phyloP scores from a whole-genome alignment of 2,888 invertebrate species.

The Ormia ochracea region DNA sequence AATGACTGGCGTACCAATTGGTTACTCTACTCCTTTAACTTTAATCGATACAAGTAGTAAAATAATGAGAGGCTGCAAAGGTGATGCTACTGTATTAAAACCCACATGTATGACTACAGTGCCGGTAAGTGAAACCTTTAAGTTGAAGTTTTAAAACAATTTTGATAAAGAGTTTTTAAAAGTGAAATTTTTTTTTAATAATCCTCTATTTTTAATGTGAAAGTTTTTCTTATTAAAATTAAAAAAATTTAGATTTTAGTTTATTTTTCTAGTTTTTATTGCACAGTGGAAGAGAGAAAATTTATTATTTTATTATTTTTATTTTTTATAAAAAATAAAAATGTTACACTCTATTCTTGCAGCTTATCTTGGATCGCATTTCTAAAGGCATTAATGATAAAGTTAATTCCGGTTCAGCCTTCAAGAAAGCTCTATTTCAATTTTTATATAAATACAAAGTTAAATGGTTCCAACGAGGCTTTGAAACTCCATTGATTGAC shows the following conservation, averaged over 20 bases:
- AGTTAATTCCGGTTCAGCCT: conserved; percentile 87
- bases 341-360: conserved; percentile 58
- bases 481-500: conserved; percentile 87
- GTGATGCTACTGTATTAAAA: conserved; percentile 92
- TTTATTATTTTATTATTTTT: neutral
- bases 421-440: conserved; percentile 91
- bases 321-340: neutral
- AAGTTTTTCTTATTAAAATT: too few relatives aligned
- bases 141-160: too few relatives aligned
- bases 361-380: conserved; percentile 97
- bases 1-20: conserved; percentile 92
- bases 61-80: conserved; percentile 95
- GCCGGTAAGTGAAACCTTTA: conserved; percentile 82
- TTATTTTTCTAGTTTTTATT: too few relatives aligned
- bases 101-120: conserved; percentile 98
- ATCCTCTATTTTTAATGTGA: too few relatives aligned
- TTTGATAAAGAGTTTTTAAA: too few relatives aligned
- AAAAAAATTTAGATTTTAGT: too few relatives aligned
- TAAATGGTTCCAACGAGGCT: conserved; percentile 89
- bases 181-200: too few relatives aligned
- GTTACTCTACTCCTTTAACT: conserved; percentile 96
- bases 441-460: conserved; percentile 96
- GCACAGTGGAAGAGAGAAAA: too few relatives aligned
- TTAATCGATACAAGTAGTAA: conserved; percentile 95
- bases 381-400: conserved; percentile 98